A percentile compares a stretch with the other conserved stretches of the same genome.
These are phyloP conservation scores for Petroica traversi DNA, from an alignment of 2,113 vertebrate genomes.

Conservation along the genomic window DNA sequence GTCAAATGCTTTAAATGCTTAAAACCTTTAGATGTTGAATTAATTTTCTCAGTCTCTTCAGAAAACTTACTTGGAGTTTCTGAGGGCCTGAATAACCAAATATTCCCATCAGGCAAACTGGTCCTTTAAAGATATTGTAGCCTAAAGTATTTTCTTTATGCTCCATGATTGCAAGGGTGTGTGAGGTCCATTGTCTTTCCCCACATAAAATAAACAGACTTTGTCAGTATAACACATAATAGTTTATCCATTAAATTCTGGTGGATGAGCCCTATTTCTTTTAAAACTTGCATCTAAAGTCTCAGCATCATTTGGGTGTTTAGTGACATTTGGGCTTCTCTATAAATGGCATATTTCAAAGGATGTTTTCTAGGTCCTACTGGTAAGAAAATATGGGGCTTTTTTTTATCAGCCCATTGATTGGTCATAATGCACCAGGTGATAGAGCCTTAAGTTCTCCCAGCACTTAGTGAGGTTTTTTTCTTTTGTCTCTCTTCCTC, in stretches of 20 bases:
- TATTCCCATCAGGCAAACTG: background rate
- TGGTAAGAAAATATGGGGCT: background rate
- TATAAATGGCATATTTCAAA: background rate
- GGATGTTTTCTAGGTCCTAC: background rate
- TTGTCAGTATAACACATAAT: background rate
- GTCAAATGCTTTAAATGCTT: background rate
- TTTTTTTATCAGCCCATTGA: background rate
- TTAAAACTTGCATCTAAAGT: background rate
- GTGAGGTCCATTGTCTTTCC: background rate
- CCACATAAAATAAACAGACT: background rate
- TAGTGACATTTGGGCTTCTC: background rate
- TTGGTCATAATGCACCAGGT: background rate
- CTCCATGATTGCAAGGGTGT: background rate
- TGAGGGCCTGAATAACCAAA: background rate
- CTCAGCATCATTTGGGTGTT: background rate
- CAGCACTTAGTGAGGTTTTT: background rate
- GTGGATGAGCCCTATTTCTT: background rate
- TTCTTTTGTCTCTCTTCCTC: background rate
- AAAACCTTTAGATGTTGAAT: background rate
- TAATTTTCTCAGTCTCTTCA: background rate
- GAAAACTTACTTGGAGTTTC: background rate
- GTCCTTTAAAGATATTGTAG: background rate
- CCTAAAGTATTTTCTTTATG: background rate
- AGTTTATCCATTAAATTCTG: background rate
- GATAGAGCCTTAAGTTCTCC: background rate